Percentiles rank a stretch among this genome's conserved stretches.
Conservation (phyloP, 1,140 invertebrate species). For the Leptinotarsa texana region DNA sequence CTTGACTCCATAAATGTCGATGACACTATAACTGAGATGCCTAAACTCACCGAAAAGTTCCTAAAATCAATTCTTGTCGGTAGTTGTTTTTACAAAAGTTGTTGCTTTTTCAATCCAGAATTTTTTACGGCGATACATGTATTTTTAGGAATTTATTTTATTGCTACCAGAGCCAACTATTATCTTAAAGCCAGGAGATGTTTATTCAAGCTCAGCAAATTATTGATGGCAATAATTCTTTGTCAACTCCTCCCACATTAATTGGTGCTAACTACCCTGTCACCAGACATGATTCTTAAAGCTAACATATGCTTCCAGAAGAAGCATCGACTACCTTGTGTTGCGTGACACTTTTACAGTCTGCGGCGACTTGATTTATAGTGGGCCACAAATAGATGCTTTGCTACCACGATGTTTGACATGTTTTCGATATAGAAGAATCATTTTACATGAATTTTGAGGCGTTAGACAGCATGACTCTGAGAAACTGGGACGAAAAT, state of each 20-base stretch:
- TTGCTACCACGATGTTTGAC: slow-evolving; percentile 40
- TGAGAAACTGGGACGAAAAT: too few species aligned
- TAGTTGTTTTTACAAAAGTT: too few species aligned
- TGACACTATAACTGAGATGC: too few species aligned
- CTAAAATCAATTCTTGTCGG: too few species aligned
- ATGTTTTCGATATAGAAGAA: slow-evolving; percentile 21
- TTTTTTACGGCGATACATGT: not conserved
- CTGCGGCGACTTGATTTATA: slow-evolving; percentile 34
- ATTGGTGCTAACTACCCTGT: slow-evolving; percentile 25
- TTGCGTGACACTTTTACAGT: slow-evolving; percentile 35
- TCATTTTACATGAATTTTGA: too few species aligned
- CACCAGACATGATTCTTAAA: slow-evolving; percentile 2
- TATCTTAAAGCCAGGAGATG: not conserved
- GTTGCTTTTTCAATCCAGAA: not conserved
- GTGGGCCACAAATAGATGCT: slow-evolving; percentile 34
- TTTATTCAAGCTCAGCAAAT: slow-evolving; percentile 7
- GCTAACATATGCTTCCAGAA: slow-evolving; percentile 24
- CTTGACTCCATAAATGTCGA: too few species aligned
- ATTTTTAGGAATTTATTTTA: not conserved
- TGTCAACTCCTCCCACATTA: slow-evolving; percentile 27
- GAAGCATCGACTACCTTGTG: slow-evolving; percentile 30
- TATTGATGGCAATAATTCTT: slow-evolving; percentile 19
- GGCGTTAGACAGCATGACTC: too few species aligned
- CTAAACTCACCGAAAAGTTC: too few species aligned
- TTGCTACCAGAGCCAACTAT: not conserved